Evolutionary conservation across 2,888 invertebrate genomes (phyloP).

Genomic region (Drosophila kambysellisi): DNA sequence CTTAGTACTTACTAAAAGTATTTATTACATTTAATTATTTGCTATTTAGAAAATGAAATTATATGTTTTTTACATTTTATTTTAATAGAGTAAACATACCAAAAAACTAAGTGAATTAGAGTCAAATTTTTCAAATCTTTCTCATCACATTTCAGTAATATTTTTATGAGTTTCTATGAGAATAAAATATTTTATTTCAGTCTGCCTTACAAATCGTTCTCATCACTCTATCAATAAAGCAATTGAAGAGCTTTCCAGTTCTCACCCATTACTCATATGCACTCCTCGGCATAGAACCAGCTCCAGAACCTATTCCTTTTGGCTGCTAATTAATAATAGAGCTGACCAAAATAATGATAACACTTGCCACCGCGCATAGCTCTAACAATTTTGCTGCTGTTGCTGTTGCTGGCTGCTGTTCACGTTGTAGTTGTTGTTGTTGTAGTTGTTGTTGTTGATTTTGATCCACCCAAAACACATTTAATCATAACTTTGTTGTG

Average conservation of each 20-base stretch:
- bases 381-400: slow-evolving; percentile 14
- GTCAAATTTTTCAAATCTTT: neutral
- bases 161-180: neutral
- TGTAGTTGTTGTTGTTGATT: slow-evolving; percentile 18
- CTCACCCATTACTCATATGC: slow-evolving; percentile 37
- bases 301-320: slow-evolving; percentile 19
- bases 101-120: neutral
- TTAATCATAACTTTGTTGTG: slow-evolving; percentile 80
- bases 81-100: neutral
- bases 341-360: slow-evolving; percentile 59
- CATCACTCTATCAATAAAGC: slow-evolving; percentile 6
- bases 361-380: slow-evolving; percentile 75
- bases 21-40: neutral
- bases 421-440: neutral
- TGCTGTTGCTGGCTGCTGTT: slow-evolving; percentile 18
- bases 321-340: slow-evolving; percentile 70
- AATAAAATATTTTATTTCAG: neutral
- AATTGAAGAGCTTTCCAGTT: slow-evolving; percentile 8
- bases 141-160: neutral
- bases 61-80: neutral
- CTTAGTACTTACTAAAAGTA: too few species aligned
- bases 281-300: neutral
- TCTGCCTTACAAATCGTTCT: neutral
- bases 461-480: slow-evolving; percentile 44
- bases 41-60: neutral